Conservation (phyloP, 2,888 invertebrate species). For the Agrochola lychnidis region DNA sequence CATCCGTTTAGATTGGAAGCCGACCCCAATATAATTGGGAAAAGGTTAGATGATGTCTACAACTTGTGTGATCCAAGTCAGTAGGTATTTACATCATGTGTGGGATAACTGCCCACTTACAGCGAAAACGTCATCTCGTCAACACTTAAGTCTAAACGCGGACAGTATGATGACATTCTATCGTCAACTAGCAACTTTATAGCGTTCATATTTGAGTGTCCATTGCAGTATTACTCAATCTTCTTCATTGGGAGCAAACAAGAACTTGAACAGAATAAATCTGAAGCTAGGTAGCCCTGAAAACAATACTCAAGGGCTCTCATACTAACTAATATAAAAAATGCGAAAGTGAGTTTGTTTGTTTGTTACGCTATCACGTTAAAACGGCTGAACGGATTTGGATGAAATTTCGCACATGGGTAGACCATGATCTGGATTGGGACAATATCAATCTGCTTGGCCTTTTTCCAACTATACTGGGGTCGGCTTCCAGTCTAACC, state of each 20-base stretch:
- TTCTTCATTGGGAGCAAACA: background rate
- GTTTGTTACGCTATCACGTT: no score
- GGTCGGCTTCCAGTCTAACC: no score
- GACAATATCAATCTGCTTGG: no score
- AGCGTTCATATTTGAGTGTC: background rate
- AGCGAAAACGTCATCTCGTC: background rate
- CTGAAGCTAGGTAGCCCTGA: background rate
- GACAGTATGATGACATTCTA: background rate
- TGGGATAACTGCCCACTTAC: conserved; percentile 1
- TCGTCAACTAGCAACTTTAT: conserved; percentile 16
- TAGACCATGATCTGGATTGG: no score
- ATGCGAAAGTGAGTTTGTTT: no score
- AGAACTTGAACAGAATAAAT: background rate
- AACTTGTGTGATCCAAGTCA: background rate
- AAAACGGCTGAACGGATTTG: no score
- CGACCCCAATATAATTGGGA: no score
- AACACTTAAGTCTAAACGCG: conserved; percentile 5
- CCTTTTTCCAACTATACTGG: no score
- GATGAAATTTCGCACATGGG: no score
- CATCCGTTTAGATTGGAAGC: no score
- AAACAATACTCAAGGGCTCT: background rate
- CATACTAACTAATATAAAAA: no score
- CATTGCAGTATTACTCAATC: background rate
- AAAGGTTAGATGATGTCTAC: background rate
- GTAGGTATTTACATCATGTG: background rate